Evolutionary conservation across 2,797 vertebrate species (phyloP).

Genomic region (Microchirus variegatus): DNA sequence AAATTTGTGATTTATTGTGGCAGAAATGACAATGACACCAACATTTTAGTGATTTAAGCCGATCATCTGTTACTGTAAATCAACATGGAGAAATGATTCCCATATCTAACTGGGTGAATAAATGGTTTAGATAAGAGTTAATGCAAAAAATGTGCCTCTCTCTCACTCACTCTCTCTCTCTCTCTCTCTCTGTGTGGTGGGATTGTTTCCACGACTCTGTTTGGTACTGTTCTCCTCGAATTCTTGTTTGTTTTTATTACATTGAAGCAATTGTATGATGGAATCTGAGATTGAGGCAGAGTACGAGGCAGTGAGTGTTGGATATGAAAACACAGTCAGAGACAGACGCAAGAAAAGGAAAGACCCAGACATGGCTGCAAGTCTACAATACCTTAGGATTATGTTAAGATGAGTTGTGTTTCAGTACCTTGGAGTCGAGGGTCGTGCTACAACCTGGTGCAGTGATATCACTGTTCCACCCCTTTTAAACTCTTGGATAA

Average conservation of each 20-base stretch:
- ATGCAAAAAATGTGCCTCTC: background rate
- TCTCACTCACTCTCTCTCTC: no score
- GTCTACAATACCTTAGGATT: no score
- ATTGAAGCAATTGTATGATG: constrained; percentile 25
- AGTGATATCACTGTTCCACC: constrained; percentile 75
- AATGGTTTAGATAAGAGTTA: background rate
- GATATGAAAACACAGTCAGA: constrained; percentile 1
- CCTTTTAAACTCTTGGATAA: constrained; percentile 50
- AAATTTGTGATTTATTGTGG: constrained; percentile 5
- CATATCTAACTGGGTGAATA: background rate
- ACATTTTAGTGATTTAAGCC: background rate
- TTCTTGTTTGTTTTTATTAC: background rate
- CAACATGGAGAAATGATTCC: background rate
- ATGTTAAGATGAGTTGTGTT: no score
- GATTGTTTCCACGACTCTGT: background rate
- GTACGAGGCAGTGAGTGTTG: background rate
- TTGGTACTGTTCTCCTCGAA: background rate
- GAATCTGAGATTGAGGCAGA: constrained; percentile 12
- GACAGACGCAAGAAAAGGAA: background rate
- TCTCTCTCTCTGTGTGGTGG: no score
- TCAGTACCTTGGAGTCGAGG: no score
- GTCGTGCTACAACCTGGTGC: constrained; percentile 16
- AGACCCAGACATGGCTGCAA: background rate
- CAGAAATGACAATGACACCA: background rate
- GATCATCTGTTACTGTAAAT: constrained; percentile 11